Base-by-base conservation (phyloP, 2,113 vertebrate species). In the Mesembrinibis cayennensis region DNA sequence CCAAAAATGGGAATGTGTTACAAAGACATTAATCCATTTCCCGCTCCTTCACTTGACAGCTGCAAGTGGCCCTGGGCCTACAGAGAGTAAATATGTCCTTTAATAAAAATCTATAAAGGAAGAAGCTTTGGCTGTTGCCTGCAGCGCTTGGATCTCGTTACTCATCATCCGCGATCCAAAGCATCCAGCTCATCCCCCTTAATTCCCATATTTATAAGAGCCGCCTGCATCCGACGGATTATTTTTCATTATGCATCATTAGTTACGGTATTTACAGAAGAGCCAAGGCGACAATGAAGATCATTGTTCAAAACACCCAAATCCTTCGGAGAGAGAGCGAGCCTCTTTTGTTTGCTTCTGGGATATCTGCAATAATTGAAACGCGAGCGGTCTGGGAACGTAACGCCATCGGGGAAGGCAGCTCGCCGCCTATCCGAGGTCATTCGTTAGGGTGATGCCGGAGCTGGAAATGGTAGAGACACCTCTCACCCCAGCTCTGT, bases 341-440 rank as follows among this genome's bases (percentile, higher is more conserved):
- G 26, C 13, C 13, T 13, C 62, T 42, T 44, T 32, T 27, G 40
- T 56, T 55, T 62, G 40, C 59, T 73, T 52, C 74, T 34, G 50
- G 44, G 52, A 25, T 34, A 13, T 10, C 40, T 1, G 13, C n/a
- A 29, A 13, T 29, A 53, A 67, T 17, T 42, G 69, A 53, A 29
- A 62, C 3, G 10, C 0, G 2, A 40, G 40, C 1, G 4, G 27
- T 11, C 58, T 34, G 58, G 66, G 59, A 66, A 66, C 3, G 2
- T 7, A 8, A 52, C 3, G 1, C 11, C 40, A 0, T 10, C 2
- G 19, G 49, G 19, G n/a, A 45, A 38, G 2, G n/a, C 6, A 20
- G 76, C 56, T 65, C 3, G 2, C 6, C 0, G 10, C 10, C 44
- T 22, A 1, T 4, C 55, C 11, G 6, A 59, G 34, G 47, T 59